Evolutionary conservation across 1,140 invertebrate genomes (phyloP).

Genomic region (Scylla paramamosain): DNA sequence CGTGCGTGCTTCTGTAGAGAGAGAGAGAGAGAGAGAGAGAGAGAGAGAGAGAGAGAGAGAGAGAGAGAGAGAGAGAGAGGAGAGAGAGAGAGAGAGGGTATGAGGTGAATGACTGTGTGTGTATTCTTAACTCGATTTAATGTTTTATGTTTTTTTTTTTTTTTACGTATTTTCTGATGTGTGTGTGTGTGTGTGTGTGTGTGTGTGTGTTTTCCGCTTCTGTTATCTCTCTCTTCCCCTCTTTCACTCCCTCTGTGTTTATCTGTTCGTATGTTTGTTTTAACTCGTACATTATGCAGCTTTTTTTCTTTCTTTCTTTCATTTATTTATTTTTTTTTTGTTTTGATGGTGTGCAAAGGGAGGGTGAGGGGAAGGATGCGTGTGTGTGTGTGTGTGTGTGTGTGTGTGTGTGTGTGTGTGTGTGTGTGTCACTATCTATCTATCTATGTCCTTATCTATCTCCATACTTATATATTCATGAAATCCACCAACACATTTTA

Average conservation of each 20-base stretch:
- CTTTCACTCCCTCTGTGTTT: not conserved
- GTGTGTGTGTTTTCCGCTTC: too few relatives aligned
- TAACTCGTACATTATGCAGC: not conserved
- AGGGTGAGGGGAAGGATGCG: not conserved
- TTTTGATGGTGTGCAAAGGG: not conserved
- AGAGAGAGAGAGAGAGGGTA: constrained; percentile 31
- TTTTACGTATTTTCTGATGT: not conserved
- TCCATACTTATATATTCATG: too few relatives aligned
- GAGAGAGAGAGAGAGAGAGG: not conserved
- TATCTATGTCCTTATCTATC: too few relatives aligned
- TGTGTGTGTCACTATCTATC: too few relatives aligned
- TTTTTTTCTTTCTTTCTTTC: too few relatives aligned
- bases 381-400: not conserved
- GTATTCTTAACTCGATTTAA: not conserved
- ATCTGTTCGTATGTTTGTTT: not conserved
- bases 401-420: too few relatives aligned
- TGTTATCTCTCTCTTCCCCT: not conserved
- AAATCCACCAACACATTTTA: too few relatives aligned
- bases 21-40: constrained; percentile 34
- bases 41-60: not conserved
- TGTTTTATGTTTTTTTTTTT: not conserved
- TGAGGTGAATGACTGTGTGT: not conserved
- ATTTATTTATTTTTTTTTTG: too few relatives aligned
- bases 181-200: not conserved
- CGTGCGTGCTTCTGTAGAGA: constrained; percentile 69